Conservation (phyloP, 2,797 vertebrate genomes). For the Ceryle rudis region DNA sequence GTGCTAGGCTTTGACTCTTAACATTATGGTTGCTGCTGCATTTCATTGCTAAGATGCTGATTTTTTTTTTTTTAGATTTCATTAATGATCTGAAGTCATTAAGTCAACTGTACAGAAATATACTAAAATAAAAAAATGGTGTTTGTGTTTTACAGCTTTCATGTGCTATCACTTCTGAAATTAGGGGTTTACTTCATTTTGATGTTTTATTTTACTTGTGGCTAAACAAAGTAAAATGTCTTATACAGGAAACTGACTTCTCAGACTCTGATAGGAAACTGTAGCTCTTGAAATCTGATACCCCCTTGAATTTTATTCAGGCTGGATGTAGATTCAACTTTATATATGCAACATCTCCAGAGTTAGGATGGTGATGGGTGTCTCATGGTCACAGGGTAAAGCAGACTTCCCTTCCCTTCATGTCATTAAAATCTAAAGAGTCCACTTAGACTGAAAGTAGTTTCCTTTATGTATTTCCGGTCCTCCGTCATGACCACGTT, state of each 20-base stretch:
- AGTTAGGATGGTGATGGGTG: background rate
- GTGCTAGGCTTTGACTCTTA: background rate
- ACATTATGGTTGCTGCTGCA: background rate
- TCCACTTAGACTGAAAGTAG: background rate
- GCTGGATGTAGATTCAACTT: background rate
- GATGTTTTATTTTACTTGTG: background rate
- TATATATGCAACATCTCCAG: background rate
- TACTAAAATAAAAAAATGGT: background rate
- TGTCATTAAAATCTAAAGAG: background rate
- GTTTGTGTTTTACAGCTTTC: background rate
- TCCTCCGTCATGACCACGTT: background rate
- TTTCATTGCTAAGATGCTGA: background rate
- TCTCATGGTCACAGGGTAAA: background rate
- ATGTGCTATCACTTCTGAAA: background rate
- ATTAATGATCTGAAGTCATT: background rate
- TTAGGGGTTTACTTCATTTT: background rate
- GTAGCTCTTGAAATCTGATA: fast-evolving
- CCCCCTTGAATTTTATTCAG: background rate
- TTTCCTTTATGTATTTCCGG: background rate
- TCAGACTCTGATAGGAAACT: background rate
- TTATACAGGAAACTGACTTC: background rate
- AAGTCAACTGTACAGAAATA: background rate
- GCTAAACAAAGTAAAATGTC: background rate
- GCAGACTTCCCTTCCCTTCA: background rate
- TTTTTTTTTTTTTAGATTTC: background rate